phyloP scores from a whole-genome alignment of 2,888 invertebrate genomes.

The Lottia gigantea region DNA sequence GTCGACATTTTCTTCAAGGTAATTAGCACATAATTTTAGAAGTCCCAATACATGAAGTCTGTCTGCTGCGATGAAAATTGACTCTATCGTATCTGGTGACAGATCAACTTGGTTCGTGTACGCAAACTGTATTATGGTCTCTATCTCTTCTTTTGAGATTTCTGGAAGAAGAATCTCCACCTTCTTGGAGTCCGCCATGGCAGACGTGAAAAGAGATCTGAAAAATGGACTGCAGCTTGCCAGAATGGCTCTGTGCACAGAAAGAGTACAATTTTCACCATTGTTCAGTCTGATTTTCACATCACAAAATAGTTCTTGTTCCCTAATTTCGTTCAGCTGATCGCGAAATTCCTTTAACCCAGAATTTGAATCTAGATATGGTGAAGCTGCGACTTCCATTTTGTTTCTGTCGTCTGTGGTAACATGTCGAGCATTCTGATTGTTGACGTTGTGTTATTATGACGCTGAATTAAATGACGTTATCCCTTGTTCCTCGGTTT shows the following conservation, averaged over 20 bases:
- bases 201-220: constrained; percentile 86
- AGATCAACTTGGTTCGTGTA: constrained; percentile 79
- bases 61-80: constrained; percentile 78
- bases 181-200: constrained; percentile 71
- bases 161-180: constrained; percentile 44
- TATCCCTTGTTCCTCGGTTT: too few relatives aligned
- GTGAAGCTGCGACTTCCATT: too few relatives aligned
- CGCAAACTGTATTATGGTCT: constrained; percentile 72
- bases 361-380: background rate
- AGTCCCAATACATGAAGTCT: constrained; percentile 82
- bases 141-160: constrained; percentile 41
- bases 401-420: too few relatives aligned
- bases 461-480: too few relatives aligned
- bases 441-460: too few relatives aligned
- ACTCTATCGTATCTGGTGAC: constrained; percentile 77
- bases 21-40: constrained; percentile 82
- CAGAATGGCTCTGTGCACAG: constrained; percentile 76
- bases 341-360: constrained; percentile 16
- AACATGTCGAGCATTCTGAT: too few relatives aligned
- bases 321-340: constrained; percentile 71
- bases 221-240: constrained; percentile 88
- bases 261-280: constrained; percentile 80
- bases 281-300: constrained; percentile 78
- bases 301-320: constrained; percentile 74
- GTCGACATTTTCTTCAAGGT: constrained; percentile 76